Conservation (phyloP, 1,140 invertebrate genomes). For the Habropoda laboriosa region DNA sequence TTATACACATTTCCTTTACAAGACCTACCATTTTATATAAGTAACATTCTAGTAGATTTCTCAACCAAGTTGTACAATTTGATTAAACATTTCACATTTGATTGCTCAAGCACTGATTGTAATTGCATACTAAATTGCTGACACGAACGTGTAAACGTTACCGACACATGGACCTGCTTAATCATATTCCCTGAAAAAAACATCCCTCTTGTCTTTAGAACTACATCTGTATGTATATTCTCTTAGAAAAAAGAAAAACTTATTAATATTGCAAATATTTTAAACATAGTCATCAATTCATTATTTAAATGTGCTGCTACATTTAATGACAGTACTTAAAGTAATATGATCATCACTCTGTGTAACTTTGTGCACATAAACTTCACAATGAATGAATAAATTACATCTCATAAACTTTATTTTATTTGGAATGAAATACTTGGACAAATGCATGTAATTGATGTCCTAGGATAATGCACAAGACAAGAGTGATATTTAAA, state of each 20-base stretch:
- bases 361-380: conserved; percentile 8
- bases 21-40: conserved; percentile 3
- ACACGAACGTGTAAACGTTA: conserved; percentile 5
- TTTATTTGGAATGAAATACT: conserved; percentile 1
- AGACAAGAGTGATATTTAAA: conserved; percentile 45
- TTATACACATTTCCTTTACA: conserved; percentile 35
- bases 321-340: background rate
- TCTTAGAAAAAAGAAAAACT: conserved; percentile 17
- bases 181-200: conserved; percentile 40
- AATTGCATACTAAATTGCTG: conserved; percentile 32
- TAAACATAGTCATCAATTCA: background rate
- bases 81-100: conserved; percentile 62
- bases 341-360: conserved; percentile 16
- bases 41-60: conserved; percentile 11
- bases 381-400: background rate
- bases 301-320: background rate
- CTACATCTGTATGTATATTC: conserved; percentile 8
- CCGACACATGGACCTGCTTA: conserved; percentile 2
- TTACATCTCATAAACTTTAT: background rate
- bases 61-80: conserved; percentile 50
- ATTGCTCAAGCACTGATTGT: conserved; percentile 58
- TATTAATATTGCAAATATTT: conserved; percentile 1
- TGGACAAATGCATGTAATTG: background rate
- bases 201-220: conserved; percentile 42
- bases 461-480: background rate